Conservation (phyloP, 2,797 vertebrate genomes). For the Liparis tanakae region DNA sequence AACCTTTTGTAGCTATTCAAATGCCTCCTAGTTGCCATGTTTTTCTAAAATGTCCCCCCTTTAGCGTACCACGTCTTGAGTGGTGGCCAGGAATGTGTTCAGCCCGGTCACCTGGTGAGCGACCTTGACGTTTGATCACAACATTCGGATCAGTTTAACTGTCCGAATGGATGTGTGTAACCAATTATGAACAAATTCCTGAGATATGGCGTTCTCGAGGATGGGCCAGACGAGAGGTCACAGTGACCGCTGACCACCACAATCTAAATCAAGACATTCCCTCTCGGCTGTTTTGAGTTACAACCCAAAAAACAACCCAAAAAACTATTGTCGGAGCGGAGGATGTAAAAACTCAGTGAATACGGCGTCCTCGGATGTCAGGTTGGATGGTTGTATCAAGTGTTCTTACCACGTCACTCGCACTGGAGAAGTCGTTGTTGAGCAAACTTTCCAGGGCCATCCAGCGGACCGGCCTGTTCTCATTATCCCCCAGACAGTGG, state of each 20-base stretch:
- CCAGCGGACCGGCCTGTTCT: constrained; percentile 97
- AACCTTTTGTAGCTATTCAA: background rate
- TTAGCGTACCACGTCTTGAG: too few species aligned
- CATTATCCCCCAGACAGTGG: constrained; percentile 98
- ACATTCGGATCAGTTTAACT: background rate
- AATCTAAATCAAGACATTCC: background rate
- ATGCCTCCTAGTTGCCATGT: background rate
- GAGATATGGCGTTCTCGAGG: background rate
- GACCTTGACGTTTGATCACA: too few species aligned
- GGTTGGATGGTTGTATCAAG: background rate
- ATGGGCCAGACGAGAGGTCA: background rate
- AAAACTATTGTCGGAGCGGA: background rate
- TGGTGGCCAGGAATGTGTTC: background rate
- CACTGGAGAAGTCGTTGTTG: constrained; percentile 98
- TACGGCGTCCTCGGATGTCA: background rate
- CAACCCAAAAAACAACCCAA: background rate
- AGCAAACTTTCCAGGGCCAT: constrained; percentile 98
- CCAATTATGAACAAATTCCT: background rate
- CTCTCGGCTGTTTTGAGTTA: background rate
- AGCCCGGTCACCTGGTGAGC: too few species aligned
- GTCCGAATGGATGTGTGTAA: background rate
- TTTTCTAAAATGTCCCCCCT: background rate
- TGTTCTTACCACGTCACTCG: constrained; percentile 94
- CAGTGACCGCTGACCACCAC: background rate
- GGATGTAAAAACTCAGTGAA: background rate